Evolutionary conservation across 2,113 vertebrate genomes (phyloP).

Genomic region (Sus scrofa): DNA sequence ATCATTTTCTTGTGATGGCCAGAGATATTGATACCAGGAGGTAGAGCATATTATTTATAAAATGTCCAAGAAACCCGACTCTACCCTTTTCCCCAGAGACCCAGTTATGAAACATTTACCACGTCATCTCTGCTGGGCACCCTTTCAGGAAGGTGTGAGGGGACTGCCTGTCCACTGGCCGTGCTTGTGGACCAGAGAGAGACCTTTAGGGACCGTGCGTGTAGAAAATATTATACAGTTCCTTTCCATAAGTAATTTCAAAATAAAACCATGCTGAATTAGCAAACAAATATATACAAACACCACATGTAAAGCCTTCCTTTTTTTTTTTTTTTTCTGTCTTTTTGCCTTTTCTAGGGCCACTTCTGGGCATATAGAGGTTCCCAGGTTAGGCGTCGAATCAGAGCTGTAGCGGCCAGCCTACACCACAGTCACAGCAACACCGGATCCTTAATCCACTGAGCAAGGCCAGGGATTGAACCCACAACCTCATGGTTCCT

Average conservation of each 20-base stretch:
- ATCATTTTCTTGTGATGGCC: neutral
- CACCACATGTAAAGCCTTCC: neutral
- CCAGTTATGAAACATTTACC: neutral
- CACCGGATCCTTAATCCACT: too few species aligned
- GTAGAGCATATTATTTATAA: neutral
- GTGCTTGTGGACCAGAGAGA: fast-evolving
- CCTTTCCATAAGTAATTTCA: neutral
- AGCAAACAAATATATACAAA: neutral
- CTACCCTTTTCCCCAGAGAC: neutral
- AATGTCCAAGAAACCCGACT: neutral
- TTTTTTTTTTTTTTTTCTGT: too few species aligned
- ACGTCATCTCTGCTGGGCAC: neutral
- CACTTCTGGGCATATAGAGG: too few species aligned
- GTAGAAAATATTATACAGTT: neutral
- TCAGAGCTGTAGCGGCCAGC: too few species aligned
- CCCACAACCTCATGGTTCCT: too few species aligned
- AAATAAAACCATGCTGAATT: neutral
- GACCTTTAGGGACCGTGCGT: neutral
- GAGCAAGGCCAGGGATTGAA: too few species aligned
- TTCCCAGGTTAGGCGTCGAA: too few species aligned
- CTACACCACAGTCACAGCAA: too few species aligned
- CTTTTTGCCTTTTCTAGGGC: too few species aligned
- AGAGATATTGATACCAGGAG: neutral
- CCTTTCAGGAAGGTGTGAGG: fast-evolving
- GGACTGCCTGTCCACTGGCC: too few species aligned